These are phyloP conservation scores for Bilobella aurantiaca DNA, from an alignment of 1,140 invertebrate species.

Conservation along the genomic window DNA sequence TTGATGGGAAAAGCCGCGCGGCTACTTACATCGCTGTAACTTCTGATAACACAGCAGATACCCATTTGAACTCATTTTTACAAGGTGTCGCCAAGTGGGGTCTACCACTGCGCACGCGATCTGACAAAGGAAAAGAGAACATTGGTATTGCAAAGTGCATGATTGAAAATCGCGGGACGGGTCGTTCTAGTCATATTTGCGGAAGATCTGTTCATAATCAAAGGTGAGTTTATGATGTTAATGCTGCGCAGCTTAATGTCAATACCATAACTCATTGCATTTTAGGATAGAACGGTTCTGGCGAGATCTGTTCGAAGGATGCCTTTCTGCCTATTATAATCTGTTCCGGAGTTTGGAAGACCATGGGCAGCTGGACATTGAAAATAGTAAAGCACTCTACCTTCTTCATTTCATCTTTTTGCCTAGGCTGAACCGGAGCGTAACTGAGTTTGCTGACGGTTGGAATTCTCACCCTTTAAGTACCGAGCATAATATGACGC, in stretches of 20 bases:
- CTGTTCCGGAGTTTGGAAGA: constrained; percentile 9
- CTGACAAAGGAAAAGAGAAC: constrained; percentile 26
- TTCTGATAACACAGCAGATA: constrained; percentile 9
- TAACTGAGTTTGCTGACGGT: constrained; percentile 1
- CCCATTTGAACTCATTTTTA: constrained; percentile 7
- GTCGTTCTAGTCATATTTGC: constrained; percentile 22
- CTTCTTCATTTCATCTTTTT: constrained; percentile 19
- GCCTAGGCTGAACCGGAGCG: constrained; percentile 15
- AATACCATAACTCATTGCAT: too few relatives aligned
- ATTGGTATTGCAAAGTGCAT: constrained; percentile 19
- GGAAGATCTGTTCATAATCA: constrained; percentile 27
- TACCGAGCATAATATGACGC: constrained; percentile 15
- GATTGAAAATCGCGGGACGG: constrained; percentile 16
- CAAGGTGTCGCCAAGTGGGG: neutral
- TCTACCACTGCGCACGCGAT: neutral
- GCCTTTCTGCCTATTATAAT: neutral
- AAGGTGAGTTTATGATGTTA: constrained; percentile 11
- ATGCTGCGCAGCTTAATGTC: neutral
- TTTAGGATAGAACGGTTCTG: constrained; percentile 20
- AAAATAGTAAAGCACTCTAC: constrained; percentile 2
- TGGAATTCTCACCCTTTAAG: constrained; percentile 29
- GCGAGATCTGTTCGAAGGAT: constrained; percentile 9
- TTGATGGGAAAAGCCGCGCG: constrained; percentile 17
- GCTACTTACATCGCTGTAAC: constrained; percentile 2
- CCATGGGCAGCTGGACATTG: neutral